Conservation (phyloP, 1,140 invertebrate genomes). For the Mya arenaria region DNA sequence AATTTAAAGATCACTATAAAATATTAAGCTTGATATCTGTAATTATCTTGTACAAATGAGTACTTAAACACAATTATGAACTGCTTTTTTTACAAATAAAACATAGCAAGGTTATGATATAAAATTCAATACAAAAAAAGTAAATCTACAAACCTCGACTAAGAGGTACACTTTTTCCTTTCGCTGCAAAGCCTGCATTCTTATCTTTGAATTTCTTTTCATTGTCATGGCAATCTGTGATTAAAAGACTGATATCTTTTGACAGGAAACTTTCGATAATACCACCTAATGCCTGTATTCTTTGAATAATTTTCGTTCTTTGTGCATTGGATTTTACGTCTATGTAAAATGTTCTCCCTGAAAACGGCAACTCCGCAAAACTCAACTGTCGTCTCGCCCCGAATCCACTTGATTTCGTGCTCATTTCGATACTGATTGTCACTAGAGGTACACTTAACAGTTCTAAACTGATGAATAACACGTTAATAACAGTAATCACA, state of each 20-base stretch:
- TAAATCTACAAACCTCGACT: constrained; percentile 54
- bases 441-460: background rate
- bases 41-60: no score
- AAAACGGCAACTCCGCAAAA: constrained; percentile 56
- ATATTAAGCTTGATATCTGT: no score
- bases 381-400: constrained; percentile 58
- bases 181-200: background rate
- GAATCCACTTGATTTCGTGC: constrained; percentile 31
- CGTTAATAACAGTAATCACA: background rate
- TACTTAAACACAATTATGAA: no score
- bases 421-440: constrained; percentile 5
- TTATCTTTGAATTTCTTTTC: constrained; percentile 16
- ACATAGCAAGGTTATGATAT: no score
- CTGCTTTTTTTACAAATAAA: no score
- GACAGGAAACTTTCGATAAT: constrained; percentile 66
- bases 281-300: constrained; percentile 62
- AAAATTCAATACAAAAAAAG: background rate
- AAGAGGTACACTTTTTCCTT: constrained; percentile 32
- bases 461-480: background rate
- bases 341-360: constrained; percentile 61
- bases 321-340: constrained; percentile 61
- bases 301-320: constrained; percentile 50
- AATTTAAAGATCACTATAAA: no score
- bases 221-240: constrained; percentile 59
- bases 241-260: constrained; percentile 63